A percentile compares a stretch with the other conserved stretches of the same genome.
Conservation (phyloP, 2,797 vertebrate genomes). For the Etheostoma perlongum region DNA sequence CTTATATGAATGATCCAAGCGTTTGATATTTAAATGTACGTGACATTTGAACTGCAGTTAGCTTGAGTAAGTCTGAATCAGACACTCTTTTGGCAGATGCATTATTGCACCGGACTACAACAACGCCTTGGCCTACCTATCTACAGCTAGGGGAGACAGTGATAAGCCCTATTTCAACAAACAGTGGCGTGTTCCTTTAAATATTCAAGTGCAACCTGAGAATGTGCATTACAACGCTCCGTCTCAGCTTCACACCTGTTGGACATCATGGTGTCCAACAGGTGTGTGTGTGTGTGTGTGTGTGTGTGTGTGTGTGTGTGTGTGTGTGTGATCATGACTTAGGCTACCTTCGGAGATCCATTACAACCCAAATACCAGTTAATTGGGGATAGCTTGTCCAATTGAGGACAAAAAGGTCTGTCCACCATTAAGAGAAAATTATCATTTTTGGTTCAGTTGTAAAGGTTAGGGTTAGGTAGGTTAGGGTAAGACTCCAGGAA, state of each 20-base stretch:
- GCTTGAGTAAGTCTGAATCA: not conserved
- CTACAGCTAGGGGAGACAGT: no score
- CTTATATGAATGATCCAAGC: not conserved
- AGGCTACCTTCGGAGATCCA: no score
- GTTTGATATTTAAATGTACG: not conserved
- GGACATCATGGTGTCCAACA: conserved; percentile 5
- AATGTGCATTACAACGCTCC: conserved; percentile 25
- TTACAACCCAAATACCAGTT: no score
- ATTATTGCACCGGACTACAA: conserved; percentile 4
- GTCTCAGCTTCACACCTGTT: conserved; percentile 55
- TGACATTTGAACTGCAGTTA: conserved; percentile 10
- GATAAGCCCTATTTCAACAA: no score
- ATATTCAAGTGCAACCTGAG: conserved; percentile 78
- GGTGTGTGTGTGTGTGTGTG: conserved; percentile 6
- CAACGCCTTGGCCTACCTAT: no score
- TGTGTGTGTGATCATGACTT: not conserved
- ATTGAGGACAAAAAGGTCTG: no score
- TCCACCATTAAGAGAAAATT: no score
- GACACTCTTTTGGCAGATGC: not conserved
- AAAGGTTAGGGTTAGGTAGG: no score
- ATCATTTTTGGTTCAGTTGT: no score
- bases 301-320: conserved; percentile 8
- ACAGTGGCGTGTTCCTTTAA: conserved; percentile 35
- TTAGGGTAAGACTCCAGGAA: no score
- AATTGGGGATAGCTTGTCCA: no score